Conservation (phyloP, 1,140 invertebrate species). For the Drosophila bocki region DNA sequence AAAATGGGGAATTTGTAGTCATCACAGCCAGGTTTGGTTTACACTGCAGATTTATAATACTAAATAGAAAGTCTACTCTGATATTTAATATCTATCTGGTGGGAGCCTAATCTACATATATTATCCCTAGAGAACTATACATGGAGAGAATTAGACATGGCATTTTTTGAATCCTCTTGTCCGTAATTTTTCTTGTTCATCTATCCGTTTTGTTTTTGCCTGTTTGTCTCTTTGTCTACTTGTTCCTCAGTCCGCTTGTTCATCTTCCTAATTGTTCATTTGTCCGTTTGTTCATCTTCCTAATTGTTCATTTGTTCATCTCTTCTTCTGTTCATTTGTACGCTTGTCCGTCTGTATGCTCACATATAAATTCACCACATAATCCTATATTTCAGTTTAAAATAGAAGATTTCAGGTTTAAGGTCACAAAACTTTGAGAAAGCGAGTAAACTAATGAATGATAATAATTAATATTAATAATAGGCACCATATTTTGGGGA, state of each 20-base stretch:
- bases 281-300: background rate
- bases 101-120: background rate
- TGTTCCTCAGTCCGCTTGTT: background rate
- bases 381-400: background rate
- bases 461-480: background rate
- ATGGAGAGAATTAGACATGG: background rate
- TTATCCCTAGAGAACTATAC: background rate
- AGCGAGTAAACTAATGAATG: background rate
- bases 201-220: background rate
- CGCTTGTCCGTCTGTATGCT: background rate
- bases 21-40: conserved; percentile 16
- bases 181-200: background rate
- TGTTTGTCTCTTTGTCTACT: background rate
- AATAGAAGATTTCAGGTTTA: background rate
- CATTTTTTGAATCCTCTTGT: background rate
- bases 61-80: background rate
- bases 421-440: background rate
- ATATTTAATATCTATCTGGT: background rate
- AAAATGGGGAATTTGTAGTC: conserved; percentile 19
- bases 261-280: background rate
- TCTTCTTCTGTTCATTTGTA: background rate
- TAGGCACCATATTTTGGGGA: background rate
- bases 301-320: background rate
- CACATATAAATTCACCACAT: background rate
- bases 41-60: background rate